These are phyloP conservation scores for Cerceris ruficornis DNA, from an alignment of 2,888 invertebrate species.

Conservation along the genomic window DNA sequence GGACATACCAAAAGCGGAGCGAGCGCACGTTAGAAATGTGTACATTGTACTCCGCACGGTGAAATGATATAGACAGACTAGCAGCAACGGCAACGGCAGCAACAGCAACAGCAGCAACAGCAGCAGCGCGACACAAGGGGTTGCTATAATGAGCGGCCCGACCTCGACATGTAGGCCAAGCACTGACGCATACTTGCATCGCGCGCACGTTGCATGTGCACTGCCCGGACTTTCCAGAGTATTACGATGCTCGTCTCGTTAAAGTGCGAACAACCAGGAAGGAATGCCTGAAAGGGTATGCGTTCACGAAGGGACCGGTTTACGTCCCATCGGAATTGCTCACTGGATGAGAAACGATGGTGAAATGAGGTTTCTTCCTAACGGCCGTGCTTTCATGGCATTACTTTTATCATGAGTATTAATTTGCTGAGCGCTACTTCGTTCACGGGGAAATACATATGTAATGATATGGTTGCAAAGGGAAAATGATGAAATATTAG, in stretches of 20 bases:
- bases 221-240: constrained; percentile 47
- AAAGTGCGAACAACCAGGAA: constrained; percentile 62
- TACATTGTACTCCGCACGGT: constrained; percentile 67
- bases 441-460: too few species aligned
- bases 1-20: constrained; percentile 28
- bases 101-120: constrained; percentile 14
- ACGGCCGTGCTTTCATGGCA: neutral
- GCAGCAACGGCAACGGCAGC: constrained; percentile 6
- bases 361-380: neutral
- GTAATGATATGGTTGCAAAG: too few species aligned
- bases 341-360: constrained; percentile 10
- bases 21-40: constrained; percentile 54
- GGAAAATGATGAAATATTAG: too few species aligned
- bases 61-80: constrained; percentile 65
- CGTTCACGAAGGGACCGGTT: constrained; percentile 20
- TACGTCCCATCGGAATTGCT: constrained; percentile 3
- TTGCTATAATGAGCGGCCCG: constrained; percentile 76
- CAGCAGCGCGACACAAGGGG: constrained; percentile 69
- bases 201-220: constrained; percentile 38
- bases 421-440: too few species aligned
- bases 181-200: constrained; percentile 69
- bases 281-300: constrained; percentile 18
- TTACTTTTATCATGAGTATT: too few species aligned
- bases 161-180: constrained; percentile 79
- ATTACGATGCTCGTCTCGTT: constrained; percentile 40